These are phyloP conservation scores for Anagrus nilaparvatae DNA, from an alignment of 1,140 invertebrate genomes.

Conservation along the genomic window DNA sequence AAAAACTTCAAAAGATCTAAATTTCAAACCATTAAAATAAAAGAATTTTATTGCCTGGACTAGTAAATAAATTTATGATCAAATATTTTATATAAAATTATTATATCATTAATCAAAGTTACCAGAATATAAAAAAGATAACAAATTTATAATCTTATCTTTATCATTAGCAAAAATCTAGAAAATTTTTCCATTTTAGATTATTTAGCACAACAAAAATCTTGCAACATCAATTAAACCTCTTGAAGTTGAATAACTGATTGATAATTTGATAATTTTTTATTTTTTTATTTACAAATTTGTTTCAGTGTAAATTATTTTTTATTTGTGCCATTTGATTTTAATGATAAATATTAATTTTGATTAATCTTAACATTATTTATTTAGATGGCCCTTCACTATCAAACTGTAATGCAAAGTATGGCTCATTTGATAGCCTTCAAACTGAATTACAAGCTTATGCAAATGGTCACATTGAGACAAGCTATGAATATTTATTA, in stretches of 20 bases:
- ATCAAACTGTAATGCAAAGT: conserved; percentile 55
- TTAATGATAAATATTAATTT: conserved; percentile 2
- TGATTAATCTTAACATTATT: background rate
- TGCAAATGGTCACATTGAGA: conserved; percentile 52
- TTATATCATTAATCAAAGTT: too few relatives aligned
- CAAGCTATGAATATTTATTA: conserved; percentile 63
- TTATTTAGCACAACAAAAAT: too few relatives aligned
- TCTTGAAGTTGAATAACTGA: too few relatives aligned
- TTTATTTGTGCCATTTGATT: background rate
- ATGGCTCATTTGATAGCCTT: conserved; percentile 47
- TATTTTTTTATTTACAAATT: background rate
- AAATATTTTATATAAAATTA: too few relatives aligned
- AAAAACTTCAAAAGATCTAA: conserved; percentile 2
- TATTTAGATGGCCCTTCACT: conserved; percentile 27
- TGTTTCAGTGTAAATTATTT: background rate
- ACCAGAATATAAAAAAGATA: too few relatives aligned
- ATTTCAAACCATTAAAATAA: background rate
- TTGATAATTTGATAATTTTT: too few relatives aligned
- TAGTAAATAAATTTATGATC: too few relatives aligned
- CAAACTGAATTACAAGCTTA: conserved; percentile 47
- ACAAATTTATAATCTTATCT: too few relatives aligned
- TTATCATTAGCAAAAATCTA: too few relatives aligned
- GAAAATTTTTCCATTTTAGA: too few relatives aligned
- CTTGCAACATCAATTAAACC: too few relatives aligned
- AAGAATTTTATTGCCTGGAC: background rate